phyloP scores from a whole-genome alignment of 2,797 vertebrate genomes.

The Gambelia wislizenii region DNA sequence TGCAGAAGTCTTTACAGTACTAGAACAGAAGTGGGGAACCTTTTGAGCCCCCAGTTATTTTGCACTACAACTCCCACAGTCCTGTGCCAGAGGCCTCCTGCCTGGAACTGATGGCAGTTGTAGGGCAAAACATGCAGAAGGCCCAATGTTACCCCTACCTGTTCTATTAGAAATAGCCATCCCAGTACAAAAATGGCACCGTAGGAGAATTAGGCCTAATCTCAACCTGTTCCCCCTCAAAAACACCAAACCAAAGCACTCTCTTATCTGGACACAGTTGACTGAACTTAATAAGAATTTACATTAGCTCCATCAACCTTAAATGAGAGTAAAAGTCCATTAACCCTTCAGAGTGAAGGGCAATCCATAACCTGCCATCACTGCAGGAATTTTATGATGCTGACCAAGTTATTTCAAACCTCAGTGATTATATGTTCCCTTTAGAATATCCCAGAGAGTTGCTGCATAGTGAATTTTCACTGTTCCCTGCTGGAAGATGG shows the following conservation, averaged over 20 bases:
- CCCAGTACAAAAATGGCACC: no score
- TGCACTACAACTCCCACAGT: no score
- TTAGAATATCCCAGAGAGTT: not conserved
- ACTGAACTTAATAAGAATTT: slow-evolving; percentile 26
- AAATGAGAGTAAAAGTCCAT: not conserved
- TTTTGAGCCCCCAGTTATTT: not conserved
- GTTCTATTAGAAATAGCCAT: not conserved
- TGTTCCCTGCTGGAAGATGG: not conserved
- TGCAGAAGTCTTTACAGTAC: not conserved
- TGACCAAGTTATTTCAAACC: slow-evolving; percentile 35
- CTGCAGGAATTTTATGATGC: slow-evolving; percentile 22
- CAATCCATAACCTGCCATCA: slow-evolving; percentile 11
- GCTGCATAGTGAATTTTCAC: not conserved
- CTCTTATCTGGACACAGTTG: slow-evolving; percentile 12
- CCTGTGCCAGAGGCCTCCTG: no score
- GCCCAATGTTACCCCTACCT: not conserved
- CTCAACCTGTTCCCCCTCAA: not conserved
- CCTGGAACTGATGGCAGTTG: not conserved
- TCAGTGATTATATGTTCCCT: slow-evolving; percentile 10
- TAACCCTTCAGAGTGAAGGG: slow-evolving; percentile 30
- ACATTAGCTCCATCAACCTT: not conserved
- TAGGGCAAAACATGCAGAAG: not conserved
- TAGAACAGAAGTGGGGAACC: no score
- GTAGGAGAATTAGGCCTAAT: not conserved
- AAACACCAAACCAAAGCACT: not conserved